Conservation (phyloP, 2,797 vertebrate genomes). For the Myripristis jacobus region DNA sequence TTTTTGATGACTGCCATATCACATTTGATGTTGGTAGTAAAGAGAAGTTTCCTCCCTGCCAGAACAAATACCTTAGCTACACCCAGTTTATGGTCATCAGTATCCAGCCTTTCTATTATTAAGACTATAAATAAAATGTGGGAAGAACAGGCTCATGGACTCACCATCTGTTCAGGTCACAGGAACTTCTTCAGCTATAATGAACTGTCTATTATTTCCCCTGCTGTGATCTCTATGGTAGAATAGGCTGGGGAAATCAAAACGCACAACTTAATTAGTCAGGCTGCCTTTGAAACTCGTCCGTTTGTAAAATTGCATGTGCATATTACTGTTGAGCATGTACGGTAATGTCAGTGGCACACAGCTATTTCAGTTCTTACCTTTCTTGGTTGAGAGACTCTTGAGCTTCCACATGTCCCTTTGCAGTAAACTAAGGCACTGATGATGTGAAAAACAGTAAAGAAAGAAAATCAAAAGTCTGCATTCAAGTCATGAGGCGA, state of each 20-base stretch:
- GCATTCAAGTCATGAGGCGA: neutral
- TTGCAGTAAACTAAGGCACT: neutral
- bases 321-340: neutral
- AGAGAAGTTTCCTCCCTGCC: neutral
- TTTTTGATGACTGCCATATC: neutral
- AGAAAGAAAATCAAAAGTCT: neutral
- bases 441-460: neutral
- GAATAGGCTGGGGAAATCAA: conserved; percentile 27
- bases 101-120: neutral
- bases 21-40: neutral
- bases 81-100: neutral
- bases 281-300: neutral
- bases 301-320: neutral
- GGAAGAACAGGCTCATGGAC: conserved; percentile 8
- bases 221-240: conserved; percentile 31
- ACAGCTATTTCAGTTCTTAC: conserved; percentile 40
- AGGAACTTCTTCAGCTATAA: conserved; percentile 41
- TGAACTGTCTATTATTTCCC: conserved; percentile 43
- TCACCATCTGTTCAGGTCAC: conserved; percentile 74
- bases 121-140: neutral
- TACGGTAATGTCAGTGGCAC: neutral
- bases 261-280: conserved; percentile 1
- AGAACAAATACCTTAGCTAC: neutral
- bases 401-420: conserved; percentile 19
- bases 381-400: conserved; percentile 22